phyloP scores from a whole-genome alignment of 1,140 invertebrate species.

The Drosophila willistoni region DNA sequence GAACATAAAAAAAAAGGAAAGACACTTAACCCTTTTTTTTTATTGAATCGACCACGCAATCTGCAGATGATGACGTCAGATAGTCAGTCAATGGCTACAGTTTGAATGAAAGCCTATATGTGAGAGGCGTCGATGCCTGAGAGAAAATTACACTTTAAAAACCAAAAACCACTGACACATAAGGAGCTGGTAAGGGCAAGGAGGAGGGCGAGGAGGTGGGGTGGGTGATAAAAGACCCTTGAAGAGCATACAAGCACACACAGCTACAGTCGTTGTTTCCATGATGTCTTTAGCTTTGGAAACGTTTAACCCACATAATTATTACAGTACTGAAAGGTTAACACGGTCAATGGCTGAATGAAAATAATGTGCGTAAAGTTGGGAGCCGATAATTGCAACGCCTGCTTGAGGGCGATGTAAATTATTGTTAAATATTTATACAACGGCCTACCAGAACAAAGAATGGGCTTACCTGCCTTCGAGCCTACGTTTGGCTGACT shows the following conservation, averaged over 20 bases:
- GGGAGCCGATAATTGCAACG: slow-evolving; percentile 63
- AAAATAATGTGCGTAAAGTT: slow-evolving; percentile 70
- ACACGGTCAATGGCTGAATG: slow-evolving; percentile 35
- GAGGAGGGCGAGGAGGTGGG: too few relatives aligned
- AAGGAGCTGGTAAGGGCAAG: neutral
- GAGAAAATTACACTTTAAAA: slow-evolving; percentile 60
- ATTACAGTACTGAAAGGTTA: slow-evolving; percentile 62
- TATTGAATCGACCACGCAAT: slow-evolving; percentile 73
- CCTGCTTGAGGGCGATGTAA: slow-evolving; percentile 37
- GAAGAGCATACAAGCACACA: slow-evolving; percentile 17
- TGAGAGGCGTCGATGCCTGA: slow-evolving; percentile 8
- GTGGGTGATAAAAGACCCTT: slow-evolving; percentile 25
- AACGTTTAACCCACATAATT: slow-evolving; percentile 77
- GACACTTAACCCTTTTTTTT: slow-evolving; percentile 77
- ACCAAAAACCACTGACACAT: slow-evolving; percentile 45
- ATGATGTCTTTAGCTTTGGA: slow-evolving; percentile 52
- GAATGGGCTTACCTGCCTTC: too few relatives aligned
- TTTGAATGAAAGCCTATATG: slow-evolving; percentile 44
- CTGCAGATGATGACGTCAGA: slow-evolving; percentile 78
- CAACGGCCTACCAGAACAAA: slow-evolving; percentile 27
- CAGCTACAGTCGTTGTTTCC: slow-evolving; percentile 10
- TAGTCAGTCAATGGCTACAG: slow-evolving; percentile 35
- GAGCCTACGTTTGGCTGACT: slow-evolving; percentile 1
- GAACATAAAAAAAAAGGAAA: slow-evolving; percentile 69
- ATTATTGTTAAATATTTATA: slow-evolving; percentile 74